Conservation (phyloP, 2,888 invertebrate genomes). For the Merodon equestris region DNA sequence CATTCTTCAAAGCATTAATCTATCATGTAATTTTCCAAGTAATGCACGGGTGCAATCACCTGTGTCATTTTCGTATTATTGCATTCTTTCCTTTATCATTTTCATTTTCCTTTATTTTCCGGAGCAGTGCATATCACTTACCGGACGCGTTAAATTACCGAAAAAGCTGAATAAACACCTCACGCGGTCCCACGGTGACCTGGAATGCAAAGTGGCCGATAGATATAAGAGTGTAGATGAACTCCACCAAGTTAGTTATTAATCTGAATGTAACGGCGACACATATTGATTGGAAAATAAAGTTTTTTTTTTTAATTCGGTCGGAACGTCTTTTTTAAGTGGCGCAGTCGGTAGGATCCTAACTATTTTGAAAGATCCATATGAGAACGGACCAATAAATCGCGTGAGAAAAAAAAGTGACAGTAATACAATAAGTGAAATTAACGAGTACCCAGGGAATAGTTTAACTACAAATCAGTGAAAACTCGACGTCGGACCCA, state of each 20-base stretch:
- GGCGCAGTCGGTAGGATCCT: no score
- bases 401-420: constrained; percentile 5
- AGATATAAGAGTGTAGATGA: constrained; percentile 23
- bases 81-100: neutral
- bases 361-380: no score
- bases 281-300: neutral
- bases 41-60: constrained; percentile 14
- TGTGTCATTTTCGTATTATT: constrained; percentile 7
- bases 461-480: constrained; percentile 10
- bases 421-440: neutral
- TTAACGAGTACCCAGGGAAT: constrained; percentile 1
- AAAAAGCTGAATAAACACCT: constrained; percentile 14
- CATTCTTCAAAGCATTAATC: no score
- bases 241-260: constrained; percentile 14
- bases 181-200: constrained; percentile 2
- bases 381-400: constrained; percentile 5
- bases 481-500: no score
- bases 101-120: neutral
- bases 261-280: constrained; percentile 8
- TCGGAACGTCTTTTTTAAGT: constrained; percentile 12
- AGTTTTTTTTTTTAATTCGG: neutral
- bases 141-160: constrained; percentile 9
- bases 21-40: neutral
- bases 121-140: constrained; percentile 15
- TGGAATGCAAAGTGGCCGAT: constrained; percentile 13